phyloP scores from a whole-genome alignment of 2,797 vertebrate species.

The Gadopsis bispinosus region DNA sequence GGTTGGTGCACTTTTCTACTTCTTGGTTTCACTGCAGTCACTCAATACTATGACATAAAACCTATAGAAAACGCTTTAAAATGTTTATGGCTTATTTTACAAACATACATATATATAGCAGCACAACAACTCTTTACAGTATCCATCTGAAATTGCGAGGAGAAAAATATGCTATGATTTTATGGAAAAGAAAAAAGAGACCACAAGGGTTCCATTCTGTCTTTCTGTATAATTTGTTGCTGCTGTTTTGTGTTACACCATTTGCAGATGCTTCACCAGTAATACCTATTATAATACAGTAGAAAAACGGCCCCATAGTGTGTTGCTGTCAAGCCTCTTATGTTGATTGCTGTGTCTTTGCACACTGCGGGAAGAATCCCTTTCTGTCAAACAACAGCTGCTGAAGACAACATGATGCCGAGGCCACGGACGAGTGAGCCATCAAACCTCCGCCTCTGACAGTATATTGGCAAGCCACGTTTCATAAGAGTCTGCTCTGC shows the following conservation, averaged over 20 bases:
- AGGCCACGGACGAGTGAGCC: constrained; percentile 81
- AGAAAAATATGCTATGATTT: constrained; percentile 9
- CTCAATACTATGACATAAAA: constrained; percentile 32
- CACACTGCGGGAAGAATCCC: constrained; percentile 74
- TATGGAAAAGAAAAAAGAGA: constrained; percentile 23
- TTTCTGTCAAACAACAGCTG: constrained; percentile 84
- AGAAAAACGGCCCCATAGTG: constrained; percentile 60
- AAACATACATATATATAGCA: constrained; percentile 25
- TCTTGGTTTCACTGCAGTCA: constrained; percentile 25
- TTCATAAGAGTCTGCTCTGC: constrained; percentile 71
- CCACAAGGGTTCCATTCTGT: constrained; percentile 28
- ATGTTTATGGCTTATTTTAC: constrained; percentile 29
- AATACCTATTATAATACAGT: constrained; percentile 70
- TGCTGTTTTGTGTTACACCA: constrained; percentile 41
- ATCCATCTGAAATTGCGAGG: constrained; percentile 1
- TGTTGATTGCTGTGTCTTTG: constrained; percentile 80
- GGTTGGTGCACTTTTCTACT: constrained; percentile 28
- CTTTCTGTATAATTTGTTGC: constrained; percentile 53
- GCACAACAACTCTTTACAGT: constrained; percentile 11
- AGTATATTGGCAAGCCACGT: constrained; percentile 77
- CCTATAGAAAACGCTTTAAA: constrained; percentile 15
- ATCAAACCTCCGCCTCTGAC: constrained; percentile 79
- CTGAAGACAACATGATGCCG: constrained; percentile 79
- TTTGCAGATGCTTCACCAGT: constrained; percentile 66
- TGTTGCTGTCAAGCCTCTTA: constrained; percentile 77